Conservation (phyloP, 1,140 invertebrate species). For the Berghia stephanieae region DNA sequence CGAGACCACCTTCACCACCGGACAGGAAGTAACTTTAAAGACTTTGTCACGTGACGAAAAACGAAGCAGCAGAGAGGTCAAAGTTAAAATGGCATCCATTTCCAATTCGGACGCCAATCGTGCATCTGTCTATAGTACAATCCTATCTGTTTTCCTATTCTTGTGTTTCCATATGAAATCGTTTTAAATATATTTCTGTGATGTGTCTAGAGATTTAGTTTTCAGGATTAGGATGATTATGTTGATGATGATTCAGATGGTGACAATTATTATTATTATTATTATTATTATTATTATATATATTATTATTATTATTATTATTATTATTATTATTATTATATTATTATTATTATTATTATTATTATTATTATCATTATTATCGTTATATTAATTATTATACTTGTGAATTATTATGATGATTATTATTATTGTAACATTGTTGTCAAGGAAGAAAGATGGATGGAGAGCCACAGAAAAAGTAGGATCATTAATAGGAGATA, state of each 20-base stretch:
- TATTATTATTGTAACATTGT: too few relatives aligned
- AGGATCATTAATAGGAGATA: too few relatives aligned
- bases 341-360: neutral
- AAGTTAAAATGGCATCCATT: neutral
- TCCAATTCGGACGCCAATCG: neutral
- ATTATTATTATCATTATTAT: neutral
- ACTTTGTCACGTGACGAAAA: neutral
- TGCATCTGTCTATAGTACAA: neutral
- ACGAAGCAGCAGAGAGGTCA: conserved; percentile 21
- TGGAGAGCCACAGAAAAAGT: too few relatives aligned
- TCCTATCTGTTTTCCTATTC: neutral
- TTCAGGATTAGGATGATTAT: neutral
- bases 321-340: neutral
- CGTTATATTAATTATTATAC: neutral
- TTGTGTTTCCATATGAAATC: neutral
- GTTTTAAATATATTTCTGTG: neutral
- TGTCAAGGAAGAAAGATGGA: too few relatives aligned
- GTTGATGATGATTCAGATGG: neutral
- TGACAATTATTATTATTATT: neutral
- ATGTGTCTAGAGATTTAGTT: neutral
- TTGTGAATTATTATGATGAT: too few relatives aligned
- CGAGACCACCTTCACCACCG: conserved; percentile 11
- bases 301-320: neutral
- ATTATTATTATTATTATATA: neutral
- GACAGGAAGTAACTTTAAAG: conserved; percentile 8